Conservation (phyloP, 2,797 vertebrate genomes). For the Gallinago nigripennis region DNA sequence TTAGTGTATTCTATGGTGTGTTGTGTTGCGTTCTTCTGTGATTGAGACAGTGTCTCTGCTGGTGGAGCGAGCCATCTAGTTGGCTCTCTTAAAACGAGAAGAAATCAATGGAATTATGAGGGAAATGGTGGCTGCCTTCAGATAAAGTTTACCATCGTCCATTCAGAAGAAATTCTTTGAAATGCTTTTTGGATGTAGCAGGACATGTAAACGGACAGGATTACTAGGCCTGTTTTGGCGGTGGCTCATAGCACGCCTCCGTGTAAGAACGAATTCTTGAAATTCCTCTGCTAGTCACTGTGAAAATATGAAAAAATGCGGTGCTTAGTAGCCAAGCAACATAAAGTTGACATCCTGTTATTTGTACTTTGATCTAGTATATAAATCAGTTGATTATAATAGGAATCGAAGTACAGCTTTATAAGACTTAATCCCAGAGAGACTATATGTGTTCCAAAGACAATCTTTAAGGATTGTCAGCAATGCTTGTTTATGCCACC, state of each 20-base stretch:
- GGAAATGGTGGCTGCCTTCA: not conserved
- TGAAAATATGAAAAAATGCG: not conserved
- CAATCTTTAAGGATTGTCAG: not conserved
- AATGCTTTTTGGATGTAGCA: not conserved
- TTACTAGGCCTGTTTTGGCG: not conserved
- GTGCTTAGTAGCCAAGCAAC: not conserved
- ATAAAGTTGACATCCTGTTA: not conserved
- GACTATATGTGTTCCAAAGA: not conserved
- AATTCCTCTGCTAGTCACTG: not conserved
- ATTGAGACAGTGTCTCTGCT: not conserved
- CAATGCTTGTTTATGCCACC: not conserved
- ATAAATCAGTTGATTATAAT: not conserved
- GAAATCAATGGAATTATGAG: not conserved
- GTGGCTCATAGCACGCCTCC: not conserved
- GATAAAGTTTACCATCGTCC: not conserved
- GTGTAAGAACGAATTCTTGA: not conserved
- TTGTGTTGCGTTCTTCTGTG: accelerated
- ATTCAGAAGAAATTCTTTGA: not conserved
- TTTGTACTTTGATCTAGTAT: not conserved
- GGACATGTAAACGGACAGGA: not conserved
- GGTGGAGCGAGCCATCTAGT: not conserved
- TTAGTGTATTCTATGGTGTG: not conserved
- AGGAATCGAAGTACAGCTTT: conserved; percentile 5
- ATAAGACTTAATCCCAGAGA: not conserved
- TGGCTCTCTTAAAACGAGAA: not conserved